Percentiles rank a stretch among this genome's conserved stretches.
These are phyloP conservation scores for Turnix velox DNA, from an alignment of 2,113 vertebrate genomes.

Conservation along the genomic window DNA sequence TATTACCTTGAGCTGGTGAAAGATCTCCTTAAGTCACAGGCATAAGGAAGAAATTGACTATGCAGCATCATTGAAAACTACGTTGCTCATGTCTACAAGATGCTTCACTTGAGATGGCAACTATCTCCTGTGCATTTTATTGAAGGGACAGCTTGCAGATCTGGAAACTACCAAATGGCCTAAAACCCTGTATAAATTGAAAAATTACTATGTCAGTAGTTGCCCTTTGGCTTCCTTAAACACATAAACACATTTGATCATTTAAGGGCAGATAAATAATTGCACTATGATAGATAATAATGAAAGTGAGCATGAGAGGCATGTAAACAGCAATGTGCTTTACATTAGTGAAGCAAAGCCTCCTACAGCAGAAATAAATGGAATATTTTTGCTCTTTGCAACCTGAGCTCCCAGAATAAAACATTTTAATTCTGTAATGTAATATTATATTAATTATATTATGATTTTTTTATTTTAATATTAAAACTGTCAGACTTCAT, in stretches of 20 bases:
- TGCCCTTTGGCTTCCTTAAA: not conserved
- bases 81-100: not conserved
- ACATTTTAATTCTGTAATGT: not conserved
- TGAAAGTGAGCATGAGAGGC: not conserved
- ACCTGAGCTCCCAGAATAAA: not conserved
- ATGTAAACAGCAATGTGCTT: not conserved
- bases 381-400: not conserved
- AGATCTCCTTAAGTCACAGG: not conserved
- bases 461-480: no score
- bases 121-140: not conserved
- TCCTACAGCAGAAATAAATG: not conserved
- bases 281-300: not conserved
- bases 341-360: not conserved
- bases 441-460: no score
- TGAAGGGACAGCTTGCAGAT: not conserved
- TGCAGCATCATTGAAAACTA: not conserved
- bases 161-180: constrained; percentile 46
- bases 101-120: not conserved
- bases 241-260: constrained; percentile 1
- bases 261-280: constrained; percentile 12
- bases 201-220: constrained; percentile 22
- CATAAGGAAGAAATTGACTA: not conserved
- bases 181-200: constrained; percentile 11
- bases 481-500: not conserved
- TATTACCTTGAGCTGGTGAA: not conserved